Evolutionary conservation across 35 echinoderm and acorn worm genomes (phyloP).

Genomic region (Apostichopus japonicus): DNA sequence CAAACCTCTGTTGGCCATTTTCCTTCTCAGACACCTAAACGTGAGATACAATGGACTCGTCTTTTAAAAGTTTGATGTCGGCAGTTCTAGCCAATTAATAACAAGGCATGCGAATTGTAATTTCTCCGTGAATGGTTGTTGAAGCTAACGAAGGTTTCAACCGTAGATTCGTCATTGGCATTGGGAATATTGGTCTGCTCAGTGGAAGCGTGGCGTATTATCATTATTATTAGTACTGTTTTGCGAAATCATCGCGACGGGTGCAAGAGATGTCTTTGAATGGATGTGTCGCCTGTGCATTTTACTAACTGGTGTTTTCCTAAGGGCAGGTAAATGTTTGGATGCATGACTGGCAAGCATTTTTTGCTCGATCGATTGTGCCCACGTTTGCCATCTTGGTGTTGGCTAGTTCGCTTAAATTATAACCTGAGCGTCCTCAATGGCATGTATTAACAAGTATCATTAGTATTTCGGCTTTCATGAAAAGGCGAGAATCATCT

Average conservation of each 20-base stretch:
- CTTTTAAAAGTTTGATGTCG: neutral
- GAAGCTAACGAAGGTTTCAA: conserved; percentile 4
- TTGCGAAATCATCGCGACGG: neutral
- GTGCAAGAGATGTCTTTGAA: neutral
- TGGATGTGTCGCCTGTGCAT: neutral
- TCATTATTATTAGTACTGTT: neutral
- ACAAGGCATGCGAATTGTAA: neutral
- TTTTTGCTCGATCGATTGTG: no score
- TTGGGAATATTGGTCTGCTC: neutral
- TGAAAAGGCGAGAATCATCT: no score
- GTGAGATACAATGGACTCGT: neutral
- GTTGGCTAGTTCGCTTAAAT: no score
- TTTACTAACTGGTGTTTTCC: neutral
- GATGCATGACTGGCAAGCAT: neutral
- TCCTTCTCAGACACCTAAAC: neutral
- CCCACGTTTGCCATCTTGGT: no score
- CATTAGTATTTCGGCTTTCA: no score
- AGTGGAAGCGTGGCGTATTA: no score
- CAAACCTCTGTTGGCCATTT: neutral
- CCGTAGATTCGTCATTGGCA: neutral
- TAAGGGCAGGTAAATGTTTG: neutral
- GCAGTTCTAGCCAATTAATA: conserved; percentile 22
- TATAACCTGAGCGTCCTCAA: no score
- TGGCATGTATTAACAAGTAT: no score
- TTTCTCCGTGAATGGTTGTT: conserved; percentile 11